Evolutionary conservation across 2,888 invertebrate species (phyloP).

Genomic region (Lamellibrachia columna): DNA sequence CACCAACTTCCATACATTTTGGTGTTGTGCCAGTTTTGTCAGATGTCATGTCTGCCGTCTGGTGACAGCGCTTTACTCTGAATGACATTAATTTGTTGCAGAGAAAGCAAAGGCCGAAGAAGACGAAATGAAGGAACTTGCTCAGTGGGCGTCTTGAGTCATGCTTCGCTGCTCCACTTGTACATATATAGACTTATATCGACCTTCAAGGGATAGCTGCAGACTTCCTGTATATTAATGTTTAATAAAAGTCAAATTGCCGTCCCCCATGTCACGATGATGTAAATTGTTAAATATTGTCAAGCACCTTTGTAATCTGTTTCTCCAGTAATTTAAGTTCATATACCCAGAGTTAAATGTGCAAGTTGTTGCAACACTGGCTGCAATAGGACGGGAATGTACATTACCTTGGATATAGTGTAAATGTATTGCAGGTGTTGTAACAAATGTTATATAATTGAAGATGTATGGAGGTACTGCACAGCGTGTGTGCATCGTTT

Average conservation of each 20-base stretch:
- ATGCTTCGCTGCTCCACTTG: neutral
- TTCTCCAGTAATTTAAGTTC: neutral
- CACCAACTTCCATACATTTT: neutral
- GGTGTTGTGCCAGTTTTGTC: no score
- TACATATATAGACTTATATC: neutral
- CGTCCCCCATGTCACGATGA: neutral
- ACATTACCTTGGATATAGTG: neutral
- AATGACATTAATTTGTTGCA: slow-evolving; percentile 16
- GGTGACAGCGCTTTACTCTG: neutral
- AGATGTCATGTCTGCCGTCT: no score
- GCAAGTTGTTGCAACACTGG: neutral
- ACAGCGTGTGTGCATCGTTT: neutral
- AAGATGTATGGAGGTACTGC: neutral
- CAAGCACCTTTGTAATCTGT: neutral
- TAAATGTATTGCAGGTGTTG: neutral
- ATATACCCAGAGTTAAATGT: neutral
- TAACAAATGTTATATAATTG: neutral
- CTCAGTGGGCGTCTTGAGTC: slow-evolving; percentile 43
- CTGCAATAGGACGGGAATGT: neutral
- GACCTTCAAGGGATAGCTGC: neutral
- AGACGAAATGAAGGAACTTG: slow-evolving; percentile 43
- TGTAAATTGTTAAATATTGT: neutral
- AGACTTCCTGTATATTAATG: neutral
- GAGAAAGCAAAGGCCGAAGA: slow-evolving; percentile 37
- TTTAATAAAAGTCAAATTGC: neutral